Base-by-base conservation (phyloP, 2,888 invertebrate species). In the Trissolcus japonicus region DNA sequence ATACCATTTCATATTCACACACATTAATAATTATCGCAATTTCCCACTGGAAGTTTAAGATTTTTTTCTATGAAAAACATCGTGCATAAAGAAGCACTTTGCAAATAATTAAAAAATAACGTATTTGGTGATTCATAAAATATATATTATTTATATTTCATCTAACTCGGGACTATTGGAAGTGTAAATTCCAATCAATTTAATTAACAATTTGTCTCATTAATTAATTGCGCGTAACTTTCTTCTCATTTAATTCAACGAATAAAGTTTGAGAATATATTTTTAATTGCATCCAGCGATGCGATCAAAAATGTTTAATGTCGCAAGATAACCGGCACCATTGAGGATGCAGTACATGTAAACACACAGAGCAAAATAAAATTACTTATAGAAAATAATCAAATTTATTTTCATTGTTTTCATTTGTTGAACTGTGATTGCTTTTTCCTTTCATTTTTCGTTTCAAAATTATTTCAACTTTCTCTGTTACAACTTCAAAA, bases 251-350 rank as follows among this genome's bases (percentile, higher is more conserved):
- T 17, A 46, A 63, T 29, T 54, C 29, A 19, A n/a, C 55, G 14
- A 4, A 13, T 54, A 35, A 59, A 59, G 43, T 67, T 60, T 46
- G 53, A 46, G 16, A 40, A 51, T 55, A 50, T 16, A 21, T 29
- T 67, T 67, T 67, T 67, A 67, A 67, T 67, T 54, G 67, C 67
- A 16, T 6, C 4, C 29, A 54, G 46, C 59, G 67, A 54, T 13
- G 35, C 19, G 67, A 54, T 57, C 54, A 60, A 67, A 67, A 60
- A 67, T 54, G 66, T 57, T 21, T 57, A 66, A 57, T 51, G 67
- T 60, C 59, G 53, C 53, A 53, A 67, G 59, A 43, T 51, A 59
- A 48, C 1, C 35, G 6, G 7, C 43, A 59, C 67, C 67, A 43
- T 29, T 4, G 35, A 11, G 46, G 46, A 67, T 53, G 41, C 59